Evolutionary conservation across 2,113 vertebrate species (phyloP).

Genomic region (Cyrtonyx montezumae): DNA sequence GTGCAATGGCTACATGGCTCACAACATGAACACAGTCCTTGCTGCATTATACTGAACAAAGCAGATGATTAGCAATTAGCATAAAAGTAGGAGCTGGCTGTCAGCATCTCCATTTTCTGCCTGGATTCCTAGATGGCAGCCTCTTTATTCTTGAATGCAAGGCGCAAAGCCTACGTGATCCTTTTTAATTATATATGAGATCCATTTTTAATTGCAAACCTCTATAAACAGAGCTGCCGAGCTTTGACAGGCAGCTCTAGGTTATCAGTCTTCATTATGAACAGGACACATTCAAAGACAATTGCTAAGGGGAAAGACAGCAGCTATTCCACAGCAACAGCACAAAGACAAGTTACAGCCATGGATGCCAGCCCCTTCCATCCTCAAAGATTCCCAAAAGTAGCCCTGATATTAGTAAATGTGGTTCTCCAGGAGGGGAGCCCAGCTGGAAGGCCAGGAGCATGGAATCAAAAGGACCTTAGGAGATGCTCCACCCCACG

Average conservation of each 20-base stretch:
- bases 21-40: constrained; percentile 18
- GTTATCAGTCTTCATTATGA: constrained; percentile 70
- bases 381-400: neutral
- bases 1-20: constrained; percentile 18
- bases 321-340: constrained; percentile 2
- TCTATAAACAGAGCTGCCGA: constrained; percentile 62
- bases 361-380: neutral
- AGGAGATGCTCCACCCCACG: neutral
- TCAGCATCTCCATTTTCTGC: constrained; percentile 72
- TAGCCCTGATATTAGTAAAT: neutral
- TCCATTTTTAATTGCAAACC: constrained; percentile 71
- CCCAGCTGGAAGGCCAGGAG: neutral
- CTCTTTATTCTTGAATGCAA: constrained; percentile 67
- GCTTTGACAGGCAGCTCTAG: constrained; percentile 68
- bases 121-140: constrained; percentile 71
- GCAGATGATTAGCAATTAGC: constrained; percentile 71
- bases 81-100: constrained; percentile 66
- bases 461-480: neutral
- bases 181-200: constrained; percentile 75
- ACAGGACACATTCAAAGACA: constrained; percentile 61
- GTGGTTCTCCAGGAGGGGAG: neutral
- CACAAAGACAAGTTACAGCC: constrained; percentile 35
- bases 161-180: constrained; percentile 64
- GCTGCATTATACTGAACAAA: constrained; percentile 48
- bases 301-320: constrained; percentile 38